A percentile compares a stretch with the other conserved stretches of the same genome.
These are phyloP conservation scores for Sebastes minor DNA, from an alignment of 2,797 vertebrate genomes.

Conservation along the genomic window DNA sequence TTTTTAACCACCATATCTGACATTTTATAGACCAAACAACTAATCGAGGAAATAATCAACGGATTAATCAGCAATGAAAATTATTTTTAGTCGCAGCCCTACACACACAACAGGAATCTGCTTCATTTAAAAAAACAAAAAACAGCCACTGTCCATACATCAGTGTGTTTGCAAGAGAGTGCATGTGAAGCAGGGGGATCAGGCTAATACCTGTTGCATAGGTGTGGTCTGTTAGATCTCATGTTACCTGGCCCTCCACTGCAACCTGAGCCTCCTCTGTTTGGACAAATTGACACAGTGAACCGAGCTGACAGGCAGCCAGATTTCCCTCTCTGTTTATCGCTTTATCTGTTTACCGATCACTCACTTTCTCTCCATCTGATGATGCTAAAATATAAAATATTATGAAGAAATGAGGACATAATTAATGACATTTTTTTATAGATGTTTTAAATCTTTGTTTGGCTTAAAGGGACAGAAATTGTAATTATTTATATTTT, in stretches of 20 bases:
- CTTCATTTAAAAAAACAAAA: neutral
- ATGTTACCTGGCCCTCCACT: conserved; percentile 77
- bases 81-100: too few species aligned
- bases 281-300: conserved; percentile 87
- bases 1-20: too few species aligned
- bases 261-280: conserved; percentile 82
- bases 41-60: too few species aligned
- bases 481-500: fast-evolving
- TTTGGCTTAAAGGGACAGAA: neutral
- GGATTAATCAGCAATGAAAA: too few species aligned
- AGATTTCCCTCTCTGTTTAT: conserved; percentile 83
- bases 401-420: neutral
- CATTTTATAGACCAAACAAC: too few species aligned
- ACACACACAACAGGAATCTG: neutral
- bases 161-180: neutral
- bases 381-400: neutral
- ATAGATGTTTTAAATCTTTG: neutral
- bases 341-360: conserved; percentile 6
- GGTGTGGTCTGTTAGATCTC: conserved; percentile 78
- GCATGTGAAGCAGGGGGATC: conserved; percentile 64
- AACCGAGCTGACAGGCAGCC: conserved; percentile 86
- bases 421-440: neutral
- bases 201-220: conserved; percentile 73
- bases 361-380: conserved; percentile 15
- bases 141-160: neutral